phyloP scores from a whole-genome alignment of 1,140 invertebrate species.

The Acyrthosiphon pisum region DNA sequence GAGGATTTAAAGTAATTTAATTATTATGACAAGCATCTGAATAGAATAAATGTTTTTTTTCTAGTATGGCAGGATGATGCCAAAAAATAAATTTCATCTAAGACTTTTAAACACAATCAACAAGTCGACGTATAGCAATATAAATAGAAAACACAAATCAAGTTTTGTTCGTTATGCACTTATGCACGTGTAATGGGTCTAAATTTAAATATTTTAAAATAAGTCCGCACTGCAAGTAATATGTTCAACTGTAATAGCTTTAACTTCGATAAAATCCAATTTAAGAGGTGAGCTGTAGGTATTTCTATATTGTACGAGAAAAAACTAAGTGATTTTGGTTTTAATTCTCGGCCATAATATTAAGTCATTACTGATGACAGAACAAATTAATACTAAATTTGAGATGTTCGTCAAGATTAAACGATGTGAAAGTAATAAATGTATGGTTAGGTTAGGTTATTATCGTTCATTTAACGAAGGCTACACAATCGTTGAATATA shows the following conservation, averaged over 20 bases:
- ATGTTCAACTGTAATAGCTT: neutral
- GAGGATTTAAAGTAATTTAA: neutral
- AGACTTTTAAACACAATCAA: neutral
- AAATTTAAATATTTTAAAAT: conserved; percentile 21
- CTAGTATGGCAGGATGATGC: neutral
- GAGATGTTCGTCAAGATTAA: neutral
- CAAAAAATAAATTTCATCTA: neutral
- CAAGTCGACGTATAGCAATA: conserved; percentile 5
- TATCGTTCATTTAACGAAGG: neutral
- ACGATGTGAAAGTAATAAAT: neutral
- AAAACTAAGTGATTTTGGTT: too few relatives aligned
- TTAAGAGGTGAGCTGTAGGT: neutral
- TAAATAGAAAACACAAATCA: conserved; percentile 11
- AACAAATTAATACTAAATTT: neutral
- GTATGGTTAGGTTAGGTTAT: too few relatives aligned
- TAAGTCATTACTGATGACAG: neutral
- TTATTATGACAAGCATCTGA: neutral
- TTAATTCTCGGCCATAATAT: too few relatives aligned
- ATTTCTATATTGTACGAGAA: neutral
- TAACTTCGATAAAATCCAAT: neutral
- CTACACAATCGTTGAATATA: neutral
- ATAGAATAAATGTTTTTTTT: conserved; percentile 19
- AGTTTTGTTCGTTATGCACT: neutral
- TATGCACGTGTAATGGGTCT: neutral
- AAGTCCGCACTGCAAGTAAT: neutral